Conservation (phyloP, 1,140 invertebrate genomes). For the Zaprionus gabonicus region DNA sequence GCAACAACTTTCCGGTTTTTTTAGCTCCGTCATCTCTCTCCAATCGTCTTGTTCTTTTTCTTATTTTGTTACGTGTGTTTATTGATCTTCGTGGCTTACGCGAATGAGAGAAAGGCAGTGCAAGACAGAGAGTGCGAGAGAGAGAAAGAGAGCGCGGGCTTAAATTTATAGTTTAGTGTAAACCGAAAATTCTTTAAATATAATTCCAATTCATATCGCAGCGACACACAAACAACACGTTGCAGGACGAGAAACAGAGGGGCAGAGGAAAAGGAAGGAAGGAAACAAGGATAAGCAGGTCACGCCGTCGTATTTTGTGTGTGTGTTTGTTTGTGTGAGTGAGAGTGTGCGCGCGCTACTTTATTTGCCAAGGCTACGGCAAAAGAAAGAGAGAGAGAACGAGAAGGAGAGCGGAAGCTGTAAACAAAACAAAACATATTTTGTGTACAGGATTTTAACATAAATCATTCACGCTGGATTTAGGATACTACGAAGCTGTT, state of each 20-base stretch:
- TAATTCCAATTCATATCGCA: conserved; percentile 42
- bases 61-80: conserved; percentile 65
- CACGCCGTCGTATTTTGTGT: conserved; percentile 50
- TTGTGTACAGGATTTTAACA: conserved; percentile 62
- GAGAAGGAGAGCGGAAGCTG: conserved; percentile 29
- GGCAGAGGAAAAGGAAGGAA: conserved; percentile 18
- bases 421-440: conserved; percentile 51
- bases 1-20: conserved; percentile 78
- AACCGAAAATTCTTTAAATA: conserved; percentile 30
- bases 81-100: conserved; percentile 75
- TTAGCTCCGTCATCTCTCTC: conserved; percentile 37
- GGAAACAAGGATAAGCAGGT: conserved; percentile 35
- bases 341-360: conserved; percentile 21
- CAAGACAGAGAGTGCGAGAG: conserved; percentile 6
- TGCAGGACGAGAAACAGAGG: conserved; percentile 23
- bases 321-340: conserved; percentile 18
- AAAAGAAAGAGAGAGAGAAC: conserved; percentile 23
- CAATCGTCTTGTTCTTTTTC: conserved; percentile 43
- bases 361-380: conserved; percentile 6
- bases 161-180: conserved; percentile 19
- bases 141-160: background rate
- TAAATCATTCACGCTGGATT: conserved; percentile 84
- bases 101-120: conserved; percentile 24
- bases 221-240: conserved; percentile 26
- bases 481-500: conserved; percentile 84